These are phyloP conservation scores for Callyntrura guangdongensis DNA, from an alignment of 2,888 invertebrate species.

Conservation along the genomic window DNA sequence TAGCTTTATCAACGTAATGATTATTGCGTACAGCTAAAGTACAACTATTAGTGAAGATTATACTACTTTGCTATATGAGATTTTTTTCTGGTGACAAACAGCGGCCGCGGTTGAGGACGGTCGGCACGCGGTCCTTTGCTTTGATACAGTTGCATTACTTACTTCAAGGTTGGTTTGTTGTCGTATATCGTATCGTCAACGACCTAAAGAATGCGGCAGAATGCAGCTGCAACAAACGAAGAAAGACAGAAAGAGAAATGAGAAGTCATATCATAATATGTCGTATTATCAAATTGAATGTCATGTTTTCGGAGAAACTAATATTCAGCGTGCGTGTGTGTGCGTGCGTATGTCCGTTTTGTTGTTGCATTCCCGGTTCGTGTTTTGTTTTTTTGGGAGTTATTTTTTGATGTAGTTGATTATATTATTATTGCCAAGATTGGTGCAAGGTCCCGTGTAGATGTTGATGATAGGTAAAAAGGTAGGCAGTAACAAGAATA, in stretches of 20 bases:
- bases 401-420: slow-evolving; percentile 4
- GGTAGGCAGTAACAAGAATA: background rate
- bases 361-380: background rate
- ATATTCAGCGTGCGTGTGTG: background rate
- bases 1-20: slow-evolving; percentile 48
- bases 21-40: slow-evolving; percentile 34
- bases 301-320: background rate
- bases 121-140: background rate
- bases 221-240: no score
- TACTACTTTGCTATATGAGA: slow-evolving; percentile 29
- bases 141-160: slow-evolving; percentile 16
- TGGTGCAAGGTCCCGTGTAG: background rate
- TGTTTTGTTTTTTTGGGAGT: background rate
- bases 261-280: slow-evolving; percentile 3
- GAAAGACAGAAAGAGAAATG: background rate
- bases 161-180: background rate
- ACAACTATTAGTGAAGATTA: slow-evolving; percentile 16
- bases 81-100: slow-evolving; percentile 21
- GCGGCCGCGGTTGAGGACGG: background rate
- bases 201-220: slow-evolving; percentile 3
- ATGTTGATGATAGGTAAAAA: no score
- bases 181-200: background rate
- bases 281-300: slow-evolving; percentile 17
- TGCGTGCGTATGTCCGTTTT: no score
- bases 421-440: slow-evolving; percentile 24